Evolutionary conservation across 2,888 invertebrate species (phyloP).

Genomic region (Parascotia fuliginaria): DNA sequence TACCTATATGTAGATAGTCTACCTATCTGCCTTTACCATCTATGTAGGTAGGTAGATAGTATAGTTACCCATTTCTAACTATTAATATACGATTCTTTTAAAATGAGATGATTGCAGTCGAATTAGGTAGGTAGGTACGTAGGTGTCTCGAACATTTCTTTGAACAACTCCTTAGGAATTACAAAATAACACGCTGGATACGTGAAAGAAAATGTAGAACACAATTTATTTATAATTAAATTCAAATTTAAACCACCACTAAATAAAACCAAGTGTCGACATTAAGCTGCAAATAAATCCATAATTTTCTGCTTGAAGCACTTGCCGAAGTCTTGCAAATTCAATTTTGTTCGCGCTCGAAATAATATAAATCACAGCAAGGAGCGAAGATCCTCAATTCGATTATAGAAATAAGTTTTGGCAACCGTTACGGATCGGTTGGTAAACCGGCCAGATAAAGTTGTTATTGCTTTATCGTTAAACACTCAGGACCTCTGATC

Average conservation of each 20-base stretch:
- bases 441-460: constrained; percentile 7
- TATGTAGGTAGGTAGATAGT: too few species aligned
- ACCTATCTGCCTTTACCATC: too few species aligned
- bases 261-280: not conserved
- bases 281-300: constrained; percentile 37
- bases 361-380: constrained; percentile 41
- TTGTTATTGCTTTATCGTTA: constrained; percentile 22
- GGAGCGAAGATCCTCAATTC: constrained; percentile 18
- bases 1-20: too few species aligned
- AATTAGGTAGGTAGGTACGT: too few species aligned
- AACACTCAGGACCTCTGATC: constrained; percentile 1
- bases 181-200: too few species aligned
- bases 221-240: not conserved
- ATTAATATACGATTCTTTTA: too few species aligned
- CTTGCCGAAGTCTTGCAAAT: constrained; percentile 40
- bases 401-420: constrained; percentile 26
- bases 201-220: too few species aligned
- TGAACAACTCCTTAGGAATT: too few species aligned
- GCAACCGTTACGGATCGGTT: not conserved
- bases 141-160: too few species aligned
- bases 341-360: constrained; percentile 42
- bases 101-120: too few species aligned
- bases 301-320: constrained; percentile 39
- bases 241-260: not conserved
- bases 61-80: too few species aligned